phyloP scores from a whole-genome alignment of 2,113 vertebrate genomes.

The chimpanzee (Pan troglodytes) region NHGRI_mPanTro3-v2.1_pri NC_072403.2:82865001-82865500 shows the following conservation, averaged over 20 bases:
- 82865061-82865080: neutral
- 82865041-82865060: neutral
- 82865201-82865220: neutral
- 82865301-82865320: too few species aligned
- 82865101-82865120: neutral
- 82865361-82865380: too few species aligned
- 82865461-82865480: too few species aligned
- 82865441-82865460: too few species aligned
- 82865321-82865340: too few species aligned
- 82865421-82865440: too few species aligned
- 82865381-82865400: too few species aligned
- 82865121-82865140: neutral
- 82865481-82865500: too few species aligned
- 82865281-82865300: neutral
- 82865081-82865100: neutral
- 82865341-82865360: too few species aligned
- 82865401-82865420: too few species aligned
- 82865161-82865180: neutral
- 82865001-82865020: neutral
- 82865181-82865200: neutral
- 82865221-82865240: neutral
- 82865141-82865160: neutral
- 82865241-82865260: neutral
- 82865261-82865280: neutral
- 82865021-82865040: neutral